Evolutionary conservation across 2,113 vertebrate species (phyloP).

Genomic region (Camelus bactrianus): DNA sequence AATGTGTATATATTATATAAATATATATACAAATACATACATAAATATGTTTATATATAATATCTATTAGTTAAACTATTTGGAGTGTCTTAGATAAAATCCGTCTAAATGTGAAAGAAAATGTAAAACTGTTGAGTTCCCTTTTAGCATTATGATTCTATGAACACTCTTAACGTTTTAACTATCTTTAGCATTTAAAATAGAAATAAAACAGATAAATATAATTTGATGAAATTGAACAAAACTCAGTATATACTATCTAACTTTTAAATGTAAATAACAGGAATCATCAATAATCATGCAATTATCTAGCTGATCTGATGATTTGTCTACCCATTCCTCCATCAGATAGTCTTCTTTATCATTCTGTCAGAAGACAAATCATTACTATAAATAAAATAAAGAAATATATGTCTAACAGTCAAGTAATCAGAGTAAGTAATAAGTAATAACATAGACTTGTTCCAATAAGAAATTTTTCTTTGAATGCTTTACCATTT

Average conservation of each 20-base stretch:
- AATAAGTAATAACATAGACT: neutral
- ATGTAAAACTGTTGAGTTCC: neutral
- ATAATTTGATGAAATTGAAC: neutral
- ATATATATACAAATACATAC: neutral
- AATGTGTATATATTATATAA: neutral
- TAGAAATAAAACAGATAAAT: neutral
- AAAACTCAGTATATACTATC: neutral
- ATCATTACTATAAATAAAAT: neutral
- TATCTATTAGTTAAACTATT: neutral
- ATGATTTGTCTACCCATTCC: neutral
- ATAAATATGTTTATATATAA: neutral
- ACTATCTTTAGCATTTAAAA: conserved; percentile 1
- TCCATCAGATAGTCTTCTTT: neutral
- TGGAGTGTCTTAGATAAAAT: neutral
- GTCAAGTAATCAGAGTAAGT: neutral
- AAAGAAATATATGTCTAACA: neutral
- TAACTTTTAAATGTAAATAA: conserved; percentile 4
- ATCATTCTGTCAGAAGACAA: neutral
- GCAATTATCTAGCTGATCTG: neutral
- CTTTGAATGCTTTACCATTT: neutral
- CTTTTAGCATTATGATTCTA: neutral
- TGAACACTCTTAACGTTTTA: neutral
- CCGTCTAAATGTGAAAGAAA: neutral
- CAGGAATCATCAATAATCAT: neutral
- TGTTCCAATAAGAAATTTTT: neutral